phyloP scores from a whole-genome alignment of 2,888 invertebrate species.

The Harmothoe impar region DNA sequence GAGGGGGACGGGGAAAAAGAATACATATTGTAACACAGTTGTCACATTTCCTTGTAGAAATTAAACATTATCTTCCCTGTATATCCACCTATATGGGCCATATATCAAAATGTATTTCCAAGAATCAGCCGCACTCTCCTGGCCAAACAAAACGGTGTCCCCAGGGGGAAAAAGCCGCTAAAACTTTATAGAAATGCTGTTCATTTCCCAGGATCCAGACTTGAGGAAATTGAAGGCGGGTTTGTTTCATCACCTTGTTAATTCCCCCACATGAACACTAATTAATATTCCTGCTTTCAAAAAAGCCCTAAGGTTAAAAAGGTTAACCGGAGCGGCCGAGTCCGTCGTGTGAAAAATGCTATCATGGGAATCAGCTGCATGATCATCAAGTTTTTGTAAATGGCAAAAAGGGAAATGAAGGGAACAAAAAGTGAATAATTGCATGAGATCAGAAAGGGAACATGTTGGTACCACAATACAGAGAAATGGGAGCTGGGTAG shows the following conservation, averaged over 20 bases:
- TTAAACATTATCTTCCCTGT: too few relatives aligned
- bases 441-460: conserved; percentile 26
- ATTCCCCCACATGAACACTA: conserved; percentile 22
- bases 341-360: conserved; percentile 1
- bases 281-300: not conserved
- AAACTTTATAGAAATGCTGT: too few relatives aligned
- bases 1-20: too few relatives aligned
- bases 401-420: not conserved
- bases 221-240: not conserved
- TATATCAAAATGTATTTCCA: too few relatives aligned
- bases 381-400: not conserved
- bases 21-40: too few relatives aligned
- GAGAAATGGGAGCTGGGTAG: not conserved
- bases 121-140: too few relatives aligned
- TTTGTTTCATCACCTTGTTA: conserved; percentile 17
- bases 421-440: conserved; percentile 3
- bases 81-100: too few relatives aligned
- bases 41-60: too few relatives aligned
- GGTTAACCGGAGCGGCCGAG: conserved; percentile 15
- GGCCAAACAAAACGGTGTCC: too few relatives aligned
- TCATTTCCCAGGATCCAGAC: too few relatives aligned
- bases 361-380: conserved; percentile 19
- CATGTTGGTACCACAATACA: conserved; percentile 6
- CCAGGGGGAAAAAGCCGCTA: too few relatives aligned
- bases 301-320: not conserved